These are phyloP conservation scores for Trichoplax adhaerens DNA, from an alignment of 37 sponge, comb jelly and placozoan species.

Conservation along the genomic window DNA sequence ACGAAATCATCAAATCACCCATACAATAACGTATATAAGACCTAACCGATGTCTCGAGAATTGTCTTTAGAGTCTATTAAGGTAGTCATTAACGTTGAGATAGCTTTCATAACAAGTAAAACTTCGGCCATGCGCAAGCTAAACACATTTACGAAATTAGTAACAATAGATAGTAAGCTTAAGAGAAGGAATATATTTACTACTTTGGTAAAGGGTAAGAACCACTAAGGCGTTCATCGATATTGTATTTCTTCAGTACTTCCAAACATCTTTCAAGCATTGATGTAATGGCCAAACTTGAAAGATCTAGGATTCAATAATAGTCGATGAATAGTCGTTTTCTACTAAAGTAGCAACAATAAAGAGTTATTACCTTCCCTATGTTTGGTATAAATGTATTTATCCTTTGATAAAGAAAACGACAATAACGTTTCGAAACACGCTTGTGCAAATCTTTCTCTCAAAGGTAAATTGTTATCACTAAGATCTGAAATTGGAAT, in stretches of 20 bases:
- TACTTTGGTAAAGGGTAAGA: constrained; percentile 56
- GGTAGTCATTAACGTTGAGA: constrained; percentile 31
- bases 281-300: constrained; percentile 51
- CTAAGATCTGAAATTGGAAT: too few relatives aligned
- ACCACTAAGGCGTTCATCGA: constrained; percentile 59
- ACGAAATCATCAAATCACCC: not conserved
- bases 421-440: constrained; percentile 84
- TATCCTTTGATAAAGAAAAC: constrained; percentile 33
- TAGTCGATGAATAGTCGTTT: too few relatives aligned
- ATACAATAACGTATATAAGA: not conserved
- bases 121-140: constrained; percentile 31
- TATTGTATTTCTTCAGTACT: constrained; percentile 37
- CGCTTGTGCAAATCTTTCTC: constrained; percentile 64
- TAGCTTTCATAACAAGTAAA: constrained; percentile 52
- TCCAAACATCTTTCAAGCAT: constrained; percentile 53
- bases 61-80: constrained; percentile 35
- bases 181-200: not conserved
- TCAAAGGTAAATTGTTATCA: constrained; percentile 19
- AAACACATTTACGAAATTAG: not conserved
- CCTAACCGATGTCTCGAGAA: constrained; percentile 19
- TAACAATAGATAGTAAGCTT: not conserved
- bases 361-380: too few relatives aligned
- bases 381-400: too few relatives aligned
- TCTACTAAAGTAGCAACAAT: too few relatives aligned
- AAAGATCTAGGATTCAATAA: constrained; percentile 2